phyloP scores from a whole-genome alignment of 1,140 invertebrate genomes.

The Plutomurus gul region DNA sequence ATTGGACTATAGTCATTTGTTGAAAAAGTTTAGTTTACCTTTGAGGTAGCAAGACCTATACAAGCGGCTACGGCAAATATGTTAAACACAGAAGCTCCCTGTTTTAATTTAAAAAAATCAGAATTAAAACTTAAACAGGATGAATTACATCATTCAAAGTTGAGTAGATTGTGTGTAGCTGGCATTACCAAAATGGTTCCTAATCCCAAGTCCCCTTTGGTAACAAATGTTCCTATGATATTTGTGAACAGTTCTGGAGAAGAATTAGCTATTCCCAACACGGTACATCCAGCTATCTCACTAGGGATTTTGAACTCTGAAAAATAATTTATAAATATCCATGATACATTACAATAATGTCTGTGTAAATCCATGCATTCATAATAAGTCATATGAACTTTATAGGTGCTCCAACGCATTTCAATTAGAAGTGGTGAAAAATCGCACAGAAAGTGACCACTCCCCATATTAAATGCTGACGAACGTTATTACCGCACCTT shows the following conservation, averaged over 20 bases:
- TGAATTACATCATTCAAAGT: slow-evolving; percentile 65
- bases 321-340: slow-evolving; percentile 26
- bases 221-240: slow-evolving; percentile 78
- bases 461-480: background rate
- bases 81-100: slow-evolving; percentile 86
- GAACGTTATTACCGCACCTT: slow-evolving; percentile 45
- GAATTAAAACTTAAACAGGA: slow-evolving; percentile 54
- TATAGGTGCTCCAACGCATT: background rate
- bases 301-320: slow-evolving; percentile 61
- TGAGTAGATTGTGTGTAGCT: too few relatives aligned
- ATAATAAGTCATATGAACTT: background rate
- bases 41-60: slow-evolving; percentile 64
- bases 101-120: background rate
- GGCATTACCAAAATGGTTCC: too few relatives aligned
- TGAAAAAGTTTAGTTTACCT: background rate
- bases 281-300: slow-evolving; percentile 73
- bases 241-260: slow-evolving; percentile 69
- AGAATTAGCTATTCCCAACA: slow-evolving; percentile 8
- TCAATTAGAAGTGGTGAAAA: background rate
- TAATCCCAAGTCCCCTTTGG: slow-evolving; percentile 75
- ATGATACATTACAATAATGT: background rate
- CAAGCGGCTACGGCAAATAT: slow-evolving; percentile 81
- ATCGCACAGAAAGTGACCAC: too few relatives aligned
- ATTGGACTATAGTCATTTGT: background rate
- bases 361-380: background rate